Conservation (phyloP, 2,113 vertebrate species). For the Mirounga angustirostris region DNA sequence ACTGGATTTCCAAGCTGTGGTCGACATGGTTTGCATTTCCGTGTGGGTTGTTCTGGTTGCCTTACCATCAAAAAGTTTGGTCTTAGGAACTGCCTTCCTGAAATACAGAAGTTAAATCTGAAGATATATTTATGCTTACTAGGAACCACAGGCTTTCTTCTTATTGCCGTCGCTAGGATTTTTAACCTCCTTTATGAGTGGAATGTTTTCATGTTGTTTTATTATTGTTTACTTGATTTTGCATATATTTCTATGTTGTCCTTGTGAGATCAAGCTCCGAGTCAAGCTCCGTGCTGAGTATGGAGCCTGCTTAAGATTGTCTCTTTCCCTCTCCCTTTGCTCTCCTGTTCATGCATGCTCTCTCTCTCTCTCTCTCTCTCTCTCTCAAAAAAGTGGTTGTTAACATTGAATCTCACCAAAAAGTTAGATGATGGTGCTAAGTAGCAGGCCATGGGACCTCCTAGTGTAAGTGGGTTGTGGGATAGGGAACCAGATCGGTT, state of each 20-base stretch:
- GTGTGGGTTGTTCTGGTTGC: background rate
- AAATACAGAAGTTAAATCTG: background rate
- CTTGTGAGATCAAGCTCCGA: background rate
- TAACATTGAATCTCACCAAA: background rate
- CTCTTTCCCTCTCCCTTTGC: too few relatives aligned
- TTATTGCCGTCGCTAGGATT: background rate
- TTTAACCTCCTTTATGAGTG: background rate
- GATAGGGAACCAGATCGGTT: background rate
- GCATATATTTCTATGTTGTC: background rate
- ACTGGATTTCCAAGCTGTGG: background rate
- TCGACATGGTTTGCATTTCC: background rate
- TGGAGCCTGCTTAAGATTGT: too few relatives aligned
- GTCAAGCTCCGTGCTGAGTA: too few relatives aligned
- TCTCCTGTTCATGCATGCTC: too few relatives aligned
- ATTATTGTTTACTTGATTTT: background rate
- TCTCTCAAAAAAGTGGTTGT: background rate
- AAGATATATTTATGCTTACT: background rate
- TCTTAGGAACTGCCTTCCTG: background rate
- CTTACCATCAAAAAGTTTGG: background rate
- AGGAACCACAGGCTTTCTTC: background rate
- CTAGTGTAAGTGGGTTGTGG: accelerated
- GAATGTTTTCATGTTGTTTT: background rate
- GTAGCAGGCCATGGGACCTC: background rate
- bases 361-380: too few relatives aligned
- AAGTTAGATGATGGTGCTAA: background rate